A percentile compares a stretch with the other conserved stretches of the same genome.
Evolutionary conservation across 2,888 invertebrate species (phyloP).

Genomic region (Amiota minor): DNA sequence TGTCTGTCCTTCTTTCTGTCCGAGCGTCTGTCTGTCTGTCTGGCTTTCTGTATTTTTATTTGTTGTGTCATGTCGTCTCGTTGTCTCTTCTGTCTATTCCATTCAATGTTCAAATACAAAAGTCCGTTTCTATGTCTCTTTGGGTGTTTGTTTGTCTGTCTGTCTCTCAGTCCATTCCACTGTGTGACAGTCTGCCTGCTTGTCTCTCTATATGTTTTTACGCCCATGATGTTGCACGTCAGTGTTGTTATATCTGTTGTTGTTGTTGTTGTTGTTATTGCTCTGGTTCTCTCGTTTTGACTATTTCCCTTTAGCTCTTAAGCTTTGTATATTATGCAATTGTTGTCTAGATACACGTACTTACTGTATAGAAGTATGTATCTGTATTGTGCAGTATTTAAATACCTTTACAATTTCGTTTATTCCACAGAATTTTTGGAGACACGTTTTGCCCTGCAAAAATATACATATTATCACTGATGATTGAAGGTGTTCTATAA

Average conservation of each 20-base stretch:
- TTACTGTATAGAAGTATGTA: neutral
- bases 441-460: too few relatives aligned
- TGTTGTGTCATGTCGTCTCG: too few relatives aligned
- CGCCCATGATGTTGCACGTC: constrained; percentile 2
- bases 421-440: too few relatives aligned
- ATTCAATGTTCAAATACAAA: too few relatives aligned
- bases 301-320: constrained; percentile 21
- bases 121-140: too few relatives aligned
- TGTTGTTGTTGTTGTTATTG: neutral
- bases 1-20: too few relatives aligned
- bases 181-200: neutral
- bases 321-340: constrained; percentile 28
- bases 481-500: too few relatives aligned
- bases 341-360: constrained; percentile 22
- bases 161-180: neutral
- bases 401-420: neutral
- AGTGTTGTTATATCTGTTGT: too few relatives aligned
- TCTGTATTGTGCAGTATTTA: constrained; percentile 5
- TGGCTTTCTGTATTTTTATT: neutral
- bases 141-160: too few relatives aligned
- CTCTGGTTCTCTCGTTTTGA: constrained; percentile 24
- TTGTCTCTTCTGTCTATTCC: too few relatives aligned
- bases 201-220: neutral
- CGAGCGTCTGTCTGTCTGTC: too few relatives aligned
- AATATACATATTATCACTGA: too few relatives aligned